Percentiles rank a stretch among this genome's conserved stretches.
phyloP scores from a whole-genome alignment of 2,888 invertebrate species.

The Beris morrisii region DNA sequence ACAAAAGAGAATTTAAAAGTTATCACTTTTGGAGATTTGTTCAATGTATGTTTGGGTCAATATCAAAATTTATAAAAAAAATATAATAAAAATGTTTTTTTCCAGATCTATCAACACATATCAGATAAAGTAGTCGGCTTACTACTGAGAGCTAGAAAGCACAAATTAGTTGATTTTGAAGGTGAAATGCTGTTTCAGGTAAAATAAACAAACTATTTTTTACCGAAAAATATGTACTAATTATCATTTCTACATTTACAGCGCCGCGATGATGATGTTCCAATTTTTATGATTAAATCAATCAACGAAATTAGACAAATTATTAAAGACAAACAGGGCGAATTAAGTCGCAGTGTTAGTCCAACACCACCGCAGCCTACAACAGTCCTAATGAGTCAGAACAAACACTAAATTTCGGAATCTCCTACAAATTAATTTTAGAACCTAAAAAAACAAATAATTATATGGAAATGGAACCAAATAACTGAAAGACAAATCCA shows the following conservation, averaged over 20 bases:
- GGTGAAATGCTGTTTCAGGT: constrained; percentile 86
- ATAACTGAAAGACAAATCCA: too few species aligned
- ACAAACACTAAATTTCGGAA: too few species aligned
- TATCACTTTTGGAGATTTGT: constrained; percentile 81
- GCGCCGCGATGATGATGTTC: constrained; percentile 86
- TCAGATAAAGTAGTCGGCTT: constrained; percentile 90
- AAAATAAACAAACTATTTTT: background rate
- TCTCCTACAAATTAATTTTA: too few species aligned
- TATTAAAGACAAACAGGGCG: constrained; percentile 62
- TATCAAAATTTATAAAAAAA: background rate
- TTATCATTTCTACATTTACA: constrained; percentile 62
- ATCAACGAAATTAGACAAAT: constrained; percentile 68
- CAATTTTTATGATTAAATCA: constrained; percentile 74
- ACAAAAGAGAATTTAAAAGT: constrained; percentile 64
- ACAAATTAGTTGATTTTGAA: constrained; percentile 83
- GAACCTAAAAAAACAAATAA: too few species aligned
- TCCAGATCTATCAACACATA: constrained; percentile 81
- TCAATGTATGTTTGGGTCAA: constrained; percentile 62
- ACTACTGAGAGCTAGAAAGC: constrained; percentile 82
- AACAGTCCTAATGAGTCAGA: constrained; percentile 48
- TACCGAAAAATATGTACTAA: background rate
- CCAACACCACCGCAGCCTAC: constrained; percentile 58
- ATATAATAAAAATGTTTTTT: background rate
- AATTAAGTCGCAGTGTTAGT: constrained; percentile 60
- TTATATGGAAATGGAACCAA: too few species aligned